phyloP scores from a whole-genome alignment of 1,140 invertebrate species.

The Meteorus sp. region DNA sequence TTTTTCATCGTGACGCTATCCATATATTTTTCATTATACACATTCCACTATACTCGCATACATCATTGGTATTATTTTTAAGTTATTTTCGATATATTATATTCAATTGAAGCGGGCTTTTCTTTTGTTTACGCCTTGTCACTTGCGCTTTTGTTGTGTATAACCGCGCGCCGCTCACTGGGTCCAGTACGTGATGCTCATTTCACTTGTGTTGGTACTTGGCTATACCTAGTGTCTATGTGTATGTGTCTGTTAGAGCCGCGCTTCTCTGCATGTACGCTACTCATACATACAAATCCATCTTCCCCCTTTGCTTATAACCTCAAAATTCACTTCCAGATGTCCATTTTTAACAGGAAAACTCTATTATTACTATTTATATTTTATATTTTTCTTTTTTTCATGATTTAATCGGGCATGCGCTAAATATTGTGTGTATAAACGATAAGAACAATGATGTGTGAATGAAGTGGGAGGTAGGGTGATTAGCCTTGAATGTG shows the following conservation, averaged over 20 bases:
- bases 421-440: no score
- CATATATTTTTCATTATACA: conserved; percentile 12
- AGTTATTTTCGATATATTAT: not conserved
- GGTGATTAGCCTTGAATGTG: no score
- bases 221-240: no score
- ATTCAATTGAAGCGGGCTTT: conserved; percentile 28
- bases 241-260: no score
- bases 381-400: no score
- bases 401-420: no score
- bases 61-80: not conserved
- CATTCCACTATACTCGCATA: not conserved
- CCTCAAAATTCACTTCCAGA: conserved; percentile 49
- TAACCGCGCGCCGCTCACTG: conserved; percentile 44
- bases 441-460: no score
- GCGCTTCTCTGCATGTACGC: not conserved
- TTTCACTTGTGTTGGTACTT: conserved; percentile 10
- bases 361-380: not conserved
- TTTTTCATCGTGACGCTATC: conserved; percentile 44
- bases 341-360: conserved; percentile 36
- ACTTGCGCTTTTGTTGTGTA: conserved; percentile 52
- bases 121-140: conserved; percentile 58
- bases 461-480: no score
- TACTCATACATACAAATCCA: not conserved
- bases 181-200: conserved; percentile 3
- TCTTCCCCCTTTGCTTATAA: conserved; percentile 38